Evolutionary conservation across 2,797 vertebrate genomes (phyloP), one percentile per base, ranked within the genome.

Genomic region (Thalassophryne amazonica): DNA sequence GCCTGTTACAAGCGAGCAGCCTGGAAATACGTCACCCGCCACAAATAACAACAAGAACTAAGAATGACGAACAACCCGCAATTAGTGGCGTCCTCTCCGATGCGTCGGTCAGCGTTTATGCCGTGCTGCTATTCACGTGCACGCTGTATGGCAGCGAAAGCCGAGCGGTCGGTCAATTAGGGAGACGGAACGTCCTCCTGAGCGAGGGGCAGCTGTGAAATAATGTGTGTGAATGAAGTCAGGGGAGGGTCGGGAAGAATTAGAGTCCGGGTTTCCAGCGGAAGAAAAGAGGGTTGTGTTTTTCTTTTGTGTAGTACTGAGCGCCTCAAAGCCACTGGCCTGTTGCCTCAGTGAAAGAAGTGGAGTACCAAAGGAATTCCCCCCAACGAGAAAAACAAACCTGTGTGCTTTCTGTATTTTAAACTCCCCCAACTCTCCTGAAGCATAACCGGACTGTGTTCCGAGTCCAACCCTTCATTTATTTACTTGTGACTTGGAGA

Each of bases 291-390:
- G 58, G 75, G 72, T 60, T 56, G 75, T 57, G 45, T 48, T 71
- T 73, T 64, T 73, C 74, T 76, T 86, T 80, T 76, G 75, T 75
- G 50, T 49, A 54, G 49, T 21, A 11, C 58, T 14, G 69, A 76
- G 77, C 69, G 73, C 75, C 87, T 88, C 75, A 90, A 86, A 88
- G 88, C 84, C 79, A 81, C 63, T 67, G 64, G 68, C 65, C 85
- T 83, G 89, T 91, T 90, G 86, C 88, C 89, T 87, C 67, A 90
- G 90, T 87, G 88, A 90, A 86, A 85, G 78, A 78, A 69, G 47
- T 77, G 67, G 70, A 83, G 84, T 71, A 68, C 66, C 74, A 49
- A 42, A 84, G 79, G 86, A 90, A 90, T 90, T 86, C 85, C 77
- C 75, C 65, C 76, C n/a, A 46, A 30, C 3, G 69, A 79, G 80